Percentiles rank a stretch among this genome's conserved stretches.
These are phyloP conservation scores for Steatornis caripensis DNA, from an alignment of 2,113 vertebrate species.

Conservation along the genomic window DNA sequence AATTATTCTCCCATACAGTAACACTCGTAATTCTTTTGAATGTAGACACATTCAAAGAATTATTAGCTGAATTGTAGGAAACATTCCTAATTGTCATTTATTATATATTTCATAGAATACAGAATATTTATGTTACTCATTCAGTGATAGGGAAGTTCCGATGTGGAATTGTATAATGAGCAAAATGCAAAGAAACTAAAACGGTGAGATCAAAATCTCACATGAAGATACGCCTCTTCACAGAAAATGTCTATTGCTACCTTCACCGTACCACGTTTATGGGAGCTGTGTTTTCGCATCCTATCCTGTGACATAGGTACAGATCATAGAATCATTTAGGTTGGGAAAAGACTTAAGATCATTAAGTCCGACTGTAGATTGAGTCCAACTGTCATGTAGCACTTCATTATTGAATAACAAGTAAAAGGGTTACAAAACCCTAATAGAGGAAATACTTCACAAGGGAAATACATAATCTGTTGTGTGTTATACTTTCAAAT, in stretches of 20 bases:
- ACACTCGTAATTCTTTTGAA: slow-evolving; percentile 37
- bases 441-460: slow-evolving; percentile 8
- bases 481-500: not conserved
- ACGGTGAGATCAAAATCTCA: not conserved
- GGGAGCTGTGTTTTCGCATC: not conserved
- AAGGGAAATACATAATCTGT: not conserved
- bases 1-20: slow-evolving; percentile 36
- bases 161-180: not conserved
- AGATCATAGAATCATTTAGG: not conserved
- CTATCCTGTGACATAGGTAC: not conserved
- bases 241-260: not conserved
- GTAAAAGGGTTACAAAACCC: not conserved
- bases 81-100: slow-evolving; percentile 1
- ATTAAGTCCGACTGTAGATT: accelerated
- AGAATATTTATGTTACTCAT: not conserved
- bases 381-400: not conserved
- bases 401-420: slow-evolving; percentile 10
- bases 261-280: not conserved
- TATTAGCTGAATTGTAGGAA: slow-evolving; percentile 23
- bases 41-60: slow-evolving; percentile 5
- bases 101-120: not conserved
- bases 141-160: not conserved
- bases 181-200: not conserved
- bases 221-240: not conserved
- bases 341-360: not conserved